Base-by-base conservation (phyloP, 2,113 vertebrate genomes). In the Dipodomys spectabilis region DNA sequence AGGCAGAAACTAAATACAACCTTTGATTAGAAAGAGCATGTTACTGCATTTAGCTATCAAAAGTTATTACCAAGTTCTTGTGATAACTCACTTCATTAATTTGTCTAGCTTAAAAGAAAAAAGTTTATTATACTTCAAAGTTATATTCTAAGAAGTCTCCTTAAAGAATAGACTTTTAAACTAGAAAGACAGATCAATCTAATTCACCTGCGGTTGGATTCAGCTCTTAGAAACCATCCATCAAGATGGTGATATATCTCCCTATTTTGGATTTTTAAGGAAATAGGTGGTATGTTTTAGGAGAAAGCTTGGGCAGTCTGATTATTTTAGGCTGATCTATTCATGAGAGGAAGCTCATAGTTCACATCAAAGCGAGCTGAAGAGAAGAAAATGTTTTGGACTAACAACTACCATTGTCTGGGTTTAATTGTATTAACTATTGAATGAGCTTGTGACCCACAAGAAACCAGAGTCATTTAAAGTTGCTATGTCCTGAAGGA, bases 351-450 rank as follows among this genome's bases (percentile, higher is more conserved):
- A 27, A 23, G 65, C 30, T 64, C 53, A 30, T 71, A 82, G 28
- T 64, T 88, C 87, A 90, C 82, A 94, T 86, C 71, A 91, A 95
- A 96, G 86, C 32, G 67, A 25, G 82, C 5, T 44, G 30, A 53
- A 78, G 57, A 92, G 79, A 82, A 84, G 69, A 39, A 85, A 93
- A 74, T 91, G 64, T 73, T 95, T 94, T 57, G 20, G 73, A 73
- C 82, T 39, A 84, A 74, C 81, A 60, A 68, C 67, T 78, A 68
- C 60, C 62, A 88, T 84, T 95, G 80, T 94, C 88, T 86, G 88
- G 67, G 81, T 78, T 94, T 85, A 95, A 95, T 77, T 88, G 86
- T 83, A 83, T 95, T 95, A 95, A 95, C 88, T 91, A 95, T 84
- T 94, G 93, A 95, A 93, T 90, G 72, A 92, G 80, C 92, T n/a